Base-by-base conservation (phyloP, 53 echinoderm and acorn worm genomes). In the Hippasteria phrygiana region DNA sequence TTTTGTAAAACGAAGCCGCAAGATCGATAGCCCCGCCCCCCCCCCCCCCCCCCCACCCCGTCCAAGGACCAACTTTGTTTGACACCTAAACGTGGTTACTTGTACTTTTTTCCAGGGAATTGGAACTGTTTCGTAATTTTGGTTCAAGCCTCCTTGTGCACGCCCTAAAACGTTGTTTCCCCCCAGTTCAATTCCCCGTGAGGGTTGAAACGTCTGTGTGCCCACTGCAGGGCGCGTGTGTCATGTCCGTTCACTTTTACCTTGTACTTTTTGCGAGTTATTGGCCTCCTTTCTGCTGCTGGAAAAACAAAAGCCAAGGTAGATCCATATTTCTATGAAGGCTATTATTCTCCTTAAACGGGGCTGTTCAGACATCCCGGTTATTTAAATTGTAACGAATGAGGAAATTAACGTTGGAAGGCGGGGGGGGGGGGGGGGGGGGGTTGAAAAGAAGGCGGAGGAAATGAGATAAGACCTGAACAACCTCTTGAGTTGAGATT, bases 101-200 rank as follows among this genome's bases (percentile, higher is more conserved):
- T 81, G 81, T 45, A 81, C 81, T 81, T 43, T 81, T 53, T 2
- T 80, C 26, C 81, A 81, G 81, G 41, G 81, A 45, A 46, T 81
- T 65, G 81, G 39, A 81, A 64, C 33, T 40, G 65, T 56, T 64
- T 27, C 37, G 38, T 81, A 43, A 81, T 65, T 65, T 81, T 29
- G 47, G 59, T 78, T 59, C 78, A 63, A 41, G 81, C 65, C 65
- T 81, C 40, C 43, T 65, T 43, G 64, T 81, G 63, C 64, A 63
- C 81, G 81, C 81, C 81, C 81, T 75, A 64, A 40, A 64, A 81
- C 45, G 45, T 80, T 62, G 81, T 81, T 81, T 81, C 81, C 81
- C 65, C 46, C n/a, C n/a, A n/a, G n/a, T n/a, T n/a, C 65, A 42
- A 32, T 43, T 65, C 64, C 81, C 81, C 81, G 81, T 27, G 81